A percentile compares a stretch with the other conserved stretches of the same genome.
phyloP scores from a whole-genome alignment of 2,888 invertebrate genomes.

The Sarcophaga subvicina region DNA sequence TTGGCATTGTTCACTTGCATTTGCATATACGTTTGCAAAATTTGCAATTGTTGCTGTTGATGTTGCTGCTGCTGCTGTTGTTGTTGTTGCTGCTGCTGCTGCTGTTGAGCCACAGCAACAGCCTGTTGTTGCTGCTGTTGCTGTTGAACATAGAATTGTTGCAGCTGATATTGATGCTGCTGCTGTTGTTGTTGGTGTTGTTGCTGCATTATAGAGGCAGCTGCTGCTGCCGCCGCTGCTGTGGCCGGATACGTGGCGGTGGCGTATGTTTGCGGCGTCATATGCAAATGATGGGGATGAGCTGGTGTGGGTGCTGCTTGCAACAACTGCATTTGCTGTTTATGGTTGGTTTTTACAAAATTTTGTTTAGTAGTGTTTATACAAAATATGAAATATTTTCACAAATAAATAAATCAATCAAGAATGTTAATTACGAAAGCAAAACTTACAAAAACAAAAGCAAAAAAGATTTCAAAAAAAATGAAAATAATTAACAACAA shows the following conservation, averaged over 20 bases:
- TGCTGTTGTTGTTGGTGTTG: slow-evolving; percentile 74
- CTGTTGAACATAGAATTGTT: slow-evolving; percentile 74
- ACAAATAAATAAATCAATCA: slow-evolving; percentile 9
- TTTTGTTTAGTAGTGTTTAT: slow-evolving; percentile 65
- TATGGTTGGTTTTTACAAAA: slow-evolving; percentile 68
- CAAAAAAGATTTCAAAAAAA: too few relatives aligned
- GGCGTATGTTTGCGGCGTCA: slow-evolving; percentile 70
- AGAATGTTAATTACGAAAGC: too few relatives aligned
- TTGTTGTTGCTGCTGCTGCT: slow-evolving; percentile 77
- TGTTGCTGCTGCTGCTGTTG: slow-evolving; percentile 77
- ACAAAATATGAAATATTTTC: slow-evolving; percentile 34
- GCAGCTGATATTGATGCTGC: slow-evolving; percentile 75
- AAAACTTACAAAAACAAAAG: too few relatives aligned
- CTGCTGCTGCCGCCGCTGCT: slow-evolving; percentile 58
- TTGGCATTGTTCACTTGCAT: slow-evolving; percentile 78
- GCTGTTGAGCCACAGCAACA: slow-evolving; percentile 73
- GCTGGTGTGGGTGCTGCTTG: slow-evolving; percentile 79
- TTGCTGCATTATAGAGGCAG: slow-evolving; percentile 72
- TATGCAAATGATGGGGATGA: slow-evolving; percentile 78
- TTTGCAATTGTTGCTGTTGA: slow-evolving; percentile 78
- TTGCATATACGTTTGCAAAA: slow-evolving; percentile 80
- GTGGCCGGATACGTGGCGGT: slow-evolving; percentile 69
- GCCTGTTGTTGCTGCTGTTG: slow-evolving; percentile 72
- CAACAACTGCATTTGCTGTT: slow-evolving; percentile 82
- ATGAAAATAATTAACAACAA: too few relatives aligned